Base-by-base conservation (phyloP, 2,888 invertebrate species). In the Eulithis testata region DNA sequence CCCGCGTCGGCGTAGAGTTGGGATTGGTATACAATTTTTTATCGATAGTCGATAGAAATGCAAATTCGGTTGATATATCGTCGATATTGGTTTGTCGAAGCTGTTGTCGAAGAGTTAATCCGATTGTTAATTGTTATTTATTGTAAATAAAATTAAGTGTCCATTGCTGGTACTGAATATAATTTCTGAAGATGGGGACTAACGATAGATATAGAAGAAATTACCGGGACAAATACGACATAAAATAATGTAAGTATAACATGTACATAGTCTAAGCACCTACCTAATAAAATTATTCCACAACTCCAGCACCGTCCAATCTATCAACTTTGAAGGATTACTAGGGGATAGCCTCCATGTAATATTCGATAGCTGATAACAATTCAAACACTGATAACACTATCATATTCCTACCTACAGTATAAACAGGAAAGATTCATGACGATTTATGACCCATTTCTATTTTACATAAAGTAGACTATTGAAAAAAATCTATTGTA, bases 321-420 rank as follows among this genome's bases (percentile, higher is more conserved):
- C 21, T 21, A 21, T 21, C 21, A 82, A 78, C 80, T 77, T 78
- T 81, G 79, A 75, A 64, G 81, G 85, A 83, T 86, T 87, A 87
- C 81, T 76, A 76, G 77, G 31, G 81, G 86, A 66, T 85, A 86
- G 81, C 75, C 73, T 76, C 80, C 74, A 81, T 83, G 81, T 85
- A 75, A 74, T 77, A 68, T 68, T 59, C 75, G 79, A 78, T 79
- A 79, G 72, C 66, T 67, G 74, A 76, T 59, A 51, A 43, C 77
- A 76, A 75, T 75, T 76, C 62, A 70, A 65, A 70, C 61, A 62
- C 47, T 52, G 66, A 69, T 72, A 72, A 37, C 68, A 59, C 12
- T 60, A 63, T 60, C 63, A 40, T 14, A 62, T 69, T 69, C 71
- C 69, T 71, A 67, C 55, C 49, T 60, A 52, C 37, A 49, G 45